Base-by-base conservation (phyloP, 64 coral and sea anemone species). In the Stylophora pistillata region DNA sequence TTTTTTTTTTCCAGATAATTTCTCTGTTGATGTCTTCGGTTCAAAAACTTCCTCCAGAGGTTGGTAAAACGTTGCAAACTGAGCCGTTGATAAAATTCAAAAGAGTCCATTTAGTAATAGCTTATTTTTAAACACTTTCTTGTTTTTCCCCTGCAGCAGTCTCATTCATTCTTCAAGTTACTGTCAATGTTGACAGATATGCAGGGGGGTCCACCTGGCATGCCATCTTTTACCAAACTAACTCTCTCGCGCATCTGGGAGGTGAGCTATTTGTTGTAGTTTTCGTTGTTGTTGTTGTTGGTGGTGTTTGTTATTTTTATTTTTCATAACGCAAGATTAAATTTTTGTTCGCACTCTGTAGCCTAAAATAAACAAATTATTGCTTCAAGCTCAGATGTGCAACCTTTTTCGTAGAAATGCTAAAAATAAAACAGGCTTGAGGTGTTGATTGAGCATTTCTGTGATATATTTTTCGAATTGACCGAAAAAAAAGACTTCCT, bases 91-190 rank as follows among this genome's bases (percentile, higher is more conserved):
- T 47, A 32, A 78, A 37, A 53, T 4, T 77, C 32, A 56, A 23
- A 26, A 10, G 47, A 34, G 20, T 29, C 58, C 26, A 1, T 26
- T 69, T 54, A 23, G 41, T 56, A 2, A 12, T 12, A 16, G n/a
- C 16, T 71, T 59, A 30, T 11, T 25, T 92, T 26, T 13, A 47
- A 14, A 61, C 1, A 57, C 54, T 29, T 58, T 13, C 31, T 16
- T 78, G 72, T 6, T n/a, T n/a, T 23, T 25, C 26, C 59, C 29
- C 30, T 55, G 56, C 33, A 98, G 96, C 96, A 98, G 86, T 94
- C 96, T 28, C 96, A 98, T 83, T 91, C 96, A 3, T 98, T 98
- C 74, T 98, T 98, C 82, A 98, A 98, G 72, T 66, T 98, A 58
- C 76, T 98, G 20, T 94, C 93, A 23, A 98, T 94, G 80, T 37